Conservation (phyloP, 1,140 invertebrate species). For the Drosophila orosa region DNA sequence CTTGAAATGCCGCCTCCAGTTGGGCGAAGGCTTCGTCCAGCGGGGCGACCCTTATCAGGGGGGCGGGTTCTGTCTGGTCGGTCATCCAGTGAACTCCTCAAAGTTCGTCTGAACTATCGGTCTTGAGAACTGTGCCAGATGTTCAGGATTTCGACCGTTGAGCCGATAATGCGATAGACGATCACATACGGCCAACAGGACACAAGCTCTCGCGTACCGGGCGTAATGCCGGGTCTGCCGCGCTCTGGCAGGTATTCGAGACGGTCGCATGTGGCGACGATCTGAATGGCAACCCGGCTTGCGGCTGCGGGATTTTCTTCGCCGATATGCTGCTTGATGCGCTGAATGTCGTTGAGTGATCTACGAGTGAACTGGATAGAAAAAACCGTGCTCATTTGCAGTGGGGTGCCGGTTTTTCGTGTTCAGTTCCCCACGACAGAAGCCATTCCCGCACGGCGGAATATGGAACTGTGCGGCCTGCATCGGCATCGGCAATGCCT, state of each 20-base stretch:
- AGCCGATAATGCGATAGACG: conserved; percentile 6
- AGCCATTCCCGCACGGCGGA: conserved; percentile 7
- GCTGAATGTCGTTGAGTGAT: conserved; percentile 8
- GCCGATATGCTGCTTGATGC: conserved; percentile 7
- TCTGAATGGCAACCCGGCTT: conserved; percentile 7
- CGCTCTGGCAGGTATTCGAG: conserved; percentile 7
- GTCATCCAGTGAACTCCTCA: conserved; percentile 1
- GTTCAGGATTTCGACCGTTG: conserved; percentile 6
- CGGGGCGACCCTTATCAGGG: no score
- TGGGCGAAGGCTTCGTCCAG: no score
- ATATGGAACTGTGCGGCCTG: conserved; percentile 7
- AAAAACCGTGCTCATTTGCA: conserved; percentile 8
- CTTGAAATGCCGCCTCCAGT: no score
- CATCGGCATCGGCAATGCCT: conserved; percentile 7
- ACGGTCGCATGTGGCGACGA: conserved; percentile 7
- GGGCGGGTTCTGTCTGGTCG: background rate
- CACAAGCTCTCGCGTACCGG: conserved; percentile 6
- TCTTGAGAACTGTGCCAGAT: conserved; percentile 8
- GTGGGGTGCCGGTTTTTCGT: conserved; percentile 7
- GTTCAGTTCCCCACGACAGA: conserved; percentile 7
- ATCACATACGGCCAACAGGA: conserved; percentile 6
- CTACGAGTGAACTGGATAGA: conserved; percentile 8
- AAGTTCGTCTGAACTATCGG: background rate
- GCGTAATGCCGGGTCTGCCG: conserved; percentile 7
- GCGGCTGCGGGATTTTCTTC: conserved; percentile 7